A percentile compares a stretch with the other conserved stretches of the same genome.
Evolutionary conservation across 2,113 vertebrate genomes (phyloP).

Genomic region (Grallaria varia): DNA sequence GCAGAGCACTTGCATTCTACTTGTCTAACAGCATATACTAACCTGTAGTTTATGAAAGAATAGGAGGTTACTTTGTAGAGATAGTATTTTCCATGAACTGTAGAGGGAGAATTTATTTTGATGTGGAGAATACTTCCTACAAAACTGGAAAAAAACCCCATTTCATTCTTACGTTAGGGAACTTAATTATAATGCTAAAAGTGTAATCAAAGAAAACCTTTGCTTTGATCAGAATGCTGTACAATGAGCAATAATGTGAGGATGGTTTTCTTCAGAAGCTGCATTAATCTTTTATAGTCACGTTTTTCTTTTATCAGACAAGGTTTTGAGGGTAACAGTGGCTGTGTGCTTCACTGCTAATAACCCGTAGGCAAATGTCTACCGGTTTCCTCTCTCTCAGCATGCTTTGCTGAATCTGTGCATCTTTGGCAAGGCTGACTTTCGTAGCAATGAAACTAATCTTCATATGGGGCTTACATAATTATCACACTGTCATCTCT

Average conservation of each 20-base stretch:
- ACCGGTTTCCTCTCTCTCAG: not conserved
- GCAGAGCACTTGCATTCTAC: not conserved
- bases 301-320: not conserved
- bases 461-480: not conserved
- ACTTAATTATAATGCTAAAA: not conserved
- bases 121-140: not conserved
- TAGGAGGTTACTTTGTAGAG: not conserved
- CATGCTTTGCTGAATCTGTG: not conserved
- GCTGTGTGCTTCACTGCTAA: not conserved
- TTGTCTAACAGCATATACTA: not conserved
- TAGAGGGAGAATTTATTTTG: not conserved
- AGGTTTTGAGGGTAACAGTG: not conserved
- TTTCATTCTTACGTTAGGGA: not conserved
- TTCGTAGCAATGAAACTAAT: not conserved
- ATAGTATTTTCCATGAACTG: not conserved
- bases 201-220: not conserved
- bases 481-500: not conserved
- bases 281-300: not conserved
- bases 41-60: not conserved
- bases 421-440: not conserved
- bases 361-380: not conserved
- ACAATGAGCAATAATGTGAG: not conserved
- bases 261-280: not conserved
- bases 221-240: not conserved
- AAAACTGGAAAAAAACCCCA: not conserved